A percentile compares a stretch with the other conserved stretches of the same genome.
Conservation (phyloP, 2,797 vertebrate species). For the Gobio occitaniae region DNA sequence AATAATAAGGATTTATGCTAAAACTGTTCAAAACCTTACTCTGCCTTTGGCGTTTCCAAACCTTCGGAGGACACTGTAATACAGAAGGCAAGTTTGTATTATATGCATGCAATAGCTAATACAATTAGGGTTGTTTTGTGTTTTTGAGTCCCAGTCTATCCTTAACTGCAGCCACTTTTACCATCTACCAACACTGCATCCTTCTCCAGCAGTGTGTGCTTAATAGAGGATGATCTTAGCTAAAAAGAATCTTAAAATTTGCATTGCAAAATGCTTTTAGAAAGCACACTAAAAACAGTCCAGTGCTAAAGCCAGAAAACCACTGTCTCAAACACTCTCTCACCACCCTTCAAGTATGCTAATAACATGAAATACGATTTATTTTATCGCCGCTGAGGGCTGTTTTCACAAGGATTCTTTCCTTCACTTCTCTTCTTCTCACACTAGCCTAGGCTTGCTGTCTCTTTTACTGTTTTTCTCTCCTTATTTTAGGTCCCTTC, state of each 20-base stretch:
- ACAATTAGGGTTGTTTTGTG: not conserved
- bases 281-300: not conserved
- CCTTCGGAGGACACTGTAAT: not conserved
- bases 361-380: conserved; percentile 42
- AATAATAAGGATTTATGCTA: not conserved
- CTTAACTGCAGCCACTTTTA: not conserved
- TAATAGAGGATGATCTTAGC: not conserved
- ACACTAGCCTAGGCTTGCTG: not conserved
- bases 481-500: conserved; percentile 5
- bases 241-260: conserved; percentile 28
- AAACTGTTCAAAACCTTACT: not conserved
- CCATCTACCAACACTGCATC: not conserved
- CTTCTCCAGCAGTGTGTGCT: not conserved
- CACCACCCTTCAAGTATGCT: conserved; percentile 31
- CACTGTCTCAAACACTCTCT: conserved; percentile 4
- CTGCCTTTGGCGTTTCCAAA: not conserved
- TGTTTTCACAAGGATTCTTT: conserved; percentile 39
- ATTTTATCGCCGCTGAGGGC: conserved; percentile 22
- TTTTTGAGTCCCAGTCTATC: not conserved
- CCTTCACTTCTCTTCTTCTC: conserved; percentile 16
- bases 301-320: not conserved
- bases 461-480: conserved; percentile 15
- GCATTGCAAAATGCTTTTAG: conserved; percentile 16
- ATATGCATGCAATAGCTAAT: not conserved
- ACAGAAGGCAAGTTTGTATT: not conserved